Evolutionary conservation across 2,888 invertebrate genomes (phyloP), one percentile per base, ranked within the genome.

Genomic region (Gortyna flavago): DNA sequence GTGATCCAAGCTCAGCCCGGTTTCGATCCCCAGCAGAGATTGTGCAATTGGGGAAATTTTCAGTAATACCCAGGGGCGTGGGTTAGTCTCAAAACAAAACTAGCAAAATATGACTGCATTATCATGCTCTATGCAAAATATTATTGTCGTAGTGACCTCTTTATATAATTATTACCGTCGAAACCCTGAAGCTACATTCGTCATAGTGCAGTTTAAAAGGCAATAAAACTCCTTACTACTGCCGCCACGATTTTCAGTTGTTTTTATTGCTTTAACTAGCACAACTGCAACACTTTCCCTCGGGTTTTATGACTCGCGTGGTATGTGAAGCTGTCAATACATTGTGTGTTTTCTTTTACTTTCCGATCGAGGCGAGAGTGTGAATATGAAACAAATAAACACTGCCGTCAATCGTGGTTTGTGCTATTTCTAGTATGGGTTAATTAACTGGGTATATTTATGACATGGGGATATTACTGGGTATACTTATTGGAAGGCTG

Each of bases 221-320:
- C 32, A 57, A 68, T 80, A 69, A 80, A 82, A 81, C 61, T 62
- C 11, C 68, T 61, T 38, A 51, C 44, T 48, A n/a, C 66, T 48
- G 35, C 59, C 32, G 44, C 59, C 41, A n/a, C 51, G 69, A 80
- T 75, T 71, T 80, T 82, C 76, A 83, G 64, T 38, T 35, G 48
- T 71, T 79, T 80, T 80, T 65, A 25, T 81, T 61, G 61, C 51
- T 65, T 38, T 35, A 73, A 54, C 54, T 69, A 41, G 29, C 11
- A 25, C 35, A 59, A 61, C 61, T 44, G 38, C 44, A 75, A 71
- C 68, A 83, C 83, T 84, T 81, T 83, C 85, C 67, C 72, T 62
- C 35, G 68, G 25, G 81, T 70, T 76, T 74, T 84, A 86, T 64
- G 69, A 83, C 83, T 74, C 9, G 81, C 54, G 38, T 54, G 78